These are phyloP conservation scores for Orycteropus afer DNA, from an alignment of 2,113 vertebrate genomes.

Conservation along the genomic window DNA sequence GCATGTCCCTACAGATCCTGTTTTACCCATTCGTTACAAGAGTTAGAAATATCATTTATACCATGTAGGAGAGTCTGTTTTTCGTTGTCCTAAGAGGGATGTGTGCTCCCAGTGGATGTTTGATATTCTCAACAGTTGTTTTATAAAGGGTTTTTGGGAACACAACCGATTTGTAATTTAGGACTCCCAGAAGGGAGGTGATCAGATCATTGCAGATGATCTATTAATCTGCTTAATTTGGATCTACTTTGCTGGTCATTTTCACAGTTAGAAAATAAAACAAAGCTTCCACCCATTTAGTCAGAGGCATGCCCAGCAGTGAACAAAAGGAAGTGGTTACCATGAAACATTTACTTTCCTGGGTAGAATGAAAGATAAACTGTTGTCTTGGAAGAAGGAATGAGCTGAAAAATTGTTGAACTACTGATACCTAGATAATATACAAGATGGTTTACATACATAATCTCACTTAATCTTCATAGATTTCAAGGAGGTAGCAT, in stretches of 20 bases:
- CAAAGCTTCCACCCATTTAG: background rate
- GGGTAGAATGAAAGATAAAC: background rate
- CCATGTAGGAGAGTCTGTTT: background rate
- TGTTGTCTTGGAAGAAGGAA: background rate
- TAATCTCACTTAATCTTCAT: too few relatives aligned
- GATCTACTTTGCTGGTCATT: background rate
- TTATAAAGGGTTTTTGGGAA: background rate
- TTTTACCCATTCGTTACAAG: background rate
- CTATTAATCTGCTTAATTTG: background rate
- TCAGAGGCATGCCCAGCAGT: conserved; percentile 9
- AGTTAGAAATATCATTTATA: conserved; percentile 39
- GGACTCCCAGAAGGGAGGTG: background rate
- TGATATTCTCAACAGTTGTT: conserved; percentile 8
- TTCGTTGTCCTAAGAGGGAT: background rate
- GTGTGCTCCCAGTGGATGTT: background rate
- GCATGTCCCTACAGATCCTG: background rate
- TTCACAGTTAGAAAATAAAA: conserved; percentile 39
- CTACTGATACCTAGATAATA: background rate
- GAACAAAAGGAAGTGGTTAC: conserved; percentile 14
- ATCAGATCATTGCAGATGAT: background rate
- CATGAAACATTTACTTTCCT: background rate
- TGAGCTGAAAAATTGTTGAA: background rate
- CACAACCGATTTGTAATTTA: conserved; percentile 18
- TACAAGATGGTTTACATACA: too few relatives aligned
- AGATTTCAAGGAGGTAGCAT: too few relatives aligned